Conservation (phyloP, 2,113 vertebrate species). For the Neoarius graeffei region DNA sequence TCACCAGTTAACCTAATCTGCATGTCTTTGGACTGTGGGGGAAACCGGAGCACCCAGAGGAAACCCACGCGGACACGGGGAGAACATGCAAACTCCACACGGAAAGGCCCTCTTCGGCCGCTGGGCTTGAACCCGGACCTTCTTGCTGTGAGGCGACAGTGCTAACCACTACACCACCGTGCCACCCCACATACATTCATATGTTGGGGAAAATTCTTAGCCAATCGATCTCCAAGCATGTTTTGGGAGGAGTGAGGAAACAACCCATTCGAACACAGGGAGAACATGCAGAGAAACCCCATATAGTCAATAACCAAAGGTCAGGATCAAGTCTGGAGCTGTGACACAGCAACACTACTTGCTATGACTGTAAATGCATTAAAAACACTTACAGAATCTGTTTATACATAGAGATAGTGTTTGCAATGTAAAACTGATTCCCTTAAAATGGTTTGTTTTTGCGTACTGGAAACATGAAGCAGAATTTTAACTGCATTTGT, state of each 20-base stretch:
- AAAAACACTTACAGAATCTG: background rate
- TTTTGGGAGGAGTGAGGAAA: background rate
- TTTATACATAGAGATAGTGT: background rate
- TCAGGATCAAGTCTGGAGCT: background rate
- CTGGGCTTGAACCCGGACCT: background rate
- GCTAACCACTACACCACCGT: background rate
- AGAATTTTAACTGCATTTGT: conserved; percentile 7
- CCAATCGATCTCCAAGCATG: background rate
- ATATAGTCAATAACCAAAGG: background rate
- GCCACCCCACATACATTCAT: background rate
- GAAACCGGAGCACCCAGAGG: too few relatives aligned
- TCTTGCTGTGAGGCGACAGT: background rate
- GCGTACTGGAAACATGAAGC: background rate
- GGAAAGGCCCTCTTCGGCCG: too few relatives aligned
- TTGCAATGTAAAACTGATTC: background rate
- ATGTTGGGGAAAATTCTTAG: background rate
- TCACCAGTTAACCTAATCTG: too few relatives aligned
- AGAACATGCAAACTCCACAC: too few relatives aligned
- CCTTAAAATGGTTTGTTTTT: background rate
- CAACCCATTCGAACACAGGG: background rate
- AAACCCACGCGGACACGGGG: too few relatives aligned
- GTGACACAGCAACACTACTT: background rate
- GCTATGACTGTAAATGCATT: background rate
- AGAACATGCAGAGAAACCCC: background rate
- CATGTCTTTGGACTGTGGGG: too few relatives aligned